These are phyloP conservation scores for Drosophila arawakana DNA, from an alignment of 1,140 invertebrate species.

Conservation along the genomic window DNA sequence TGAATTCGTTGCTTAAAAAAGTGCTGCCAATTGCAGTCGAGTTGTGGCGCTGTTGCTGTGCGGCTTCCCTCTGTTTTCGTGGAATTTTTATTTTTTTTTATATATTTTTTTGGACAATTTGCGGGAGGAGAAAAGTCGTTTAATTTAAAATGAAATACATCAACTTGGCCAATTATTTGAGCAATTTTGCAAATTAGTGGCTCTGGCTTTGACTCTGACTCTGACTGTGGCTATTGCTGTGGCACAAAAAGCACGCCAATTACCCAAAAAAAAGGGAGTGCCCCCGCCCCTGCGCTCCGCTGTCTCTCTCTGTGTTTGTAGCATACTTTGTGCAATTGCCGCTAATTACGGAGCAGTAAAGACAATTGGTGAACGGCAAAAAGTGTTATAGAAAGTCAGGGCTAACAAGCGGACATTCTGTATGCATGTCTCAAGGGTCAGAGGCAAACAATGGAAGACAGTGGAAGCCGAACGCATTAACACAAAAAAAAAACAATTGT, in stretches of 20 bases:
- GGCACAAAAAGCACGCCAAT: conserved; percentile 59
- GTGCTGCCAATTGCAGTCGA: conserved; percentile 69
- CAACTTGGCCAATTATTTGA: conserved; percentile 75
- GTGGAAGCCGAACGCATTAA: conserved; percentile 41
- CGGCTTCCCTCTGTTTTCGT: conserved; percentile 7
- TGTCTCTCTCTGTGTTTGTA: conserved; percentile 39
- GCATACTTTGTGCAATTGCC: conserved; percentile 58
- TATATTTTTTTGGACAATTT: conserved; percentile 25
- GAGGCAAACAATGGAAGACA: conserved; percentile 48
- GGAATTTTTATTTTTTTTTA: not conserved
- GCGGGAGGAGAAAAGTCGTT: conserved; percentile 46
- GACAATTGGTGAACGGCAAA: conserved; percentile 39
- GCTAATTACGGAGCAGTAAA: conserved; percentile 61
- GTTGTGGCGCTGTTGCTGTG: conserved; percentile 34
- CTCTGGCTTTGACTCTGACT: conserved; percentile 28
- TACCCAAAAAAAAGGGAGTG: conserved; percentile 43
- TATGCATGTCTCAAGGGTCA: conserved; percentile 48
- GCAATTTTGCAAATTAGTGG: conserved; percentile 78
- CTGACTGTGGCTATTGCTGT: conserved; percentile 11
- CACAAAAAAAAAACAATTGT: conserved; percentile 49
- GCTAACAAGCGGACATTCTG: conserved; percentile 41
- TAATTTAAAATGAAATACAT: conserved; percentile 76
- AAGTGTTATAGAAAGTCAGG: conserved; percentile 28
- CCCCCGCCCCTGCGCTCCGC: not conserved
- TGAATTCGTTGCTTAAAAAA: conserved; percentile 47